A percentile compares a stretch with the other conserved stretches of the same genome.
phyloP scores from a whole-genome alignment of 2,888 invertebrate genomes.

The Malachius bipustulatus region DNA sequence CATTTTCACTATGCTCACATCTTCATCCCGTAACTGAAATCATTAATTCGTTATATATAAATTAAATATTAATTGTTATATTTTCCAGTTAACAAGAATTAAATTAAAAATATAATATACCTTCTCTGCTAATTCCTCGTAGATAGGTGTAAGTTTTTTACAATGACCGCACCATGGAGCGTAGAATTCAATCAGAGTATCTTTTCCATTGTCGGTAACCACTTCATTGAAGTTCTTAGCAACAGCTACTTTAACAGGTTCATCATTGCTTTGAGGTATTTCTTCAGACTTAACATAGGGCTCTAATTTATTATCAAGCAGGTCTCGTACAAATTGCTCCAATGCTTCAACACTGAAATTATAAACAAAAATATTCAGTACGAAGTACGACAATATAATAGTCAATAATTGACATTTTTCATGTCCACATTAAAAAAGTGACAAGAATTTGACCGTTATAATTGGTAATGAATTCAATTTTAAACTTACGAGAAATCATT shows the following conservation, averaged over 20 bases:
- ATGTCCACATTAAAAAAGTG: too few relatives aligned
- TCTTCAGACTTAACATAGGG: constrained; percentile 93
- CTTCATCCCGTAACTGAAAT: constrained; percentile 64
- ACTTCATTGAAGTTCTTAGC: constrained; percentile 95
- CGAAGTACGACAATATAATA: too few relatives aligned
- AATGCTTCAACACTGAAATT: constrained; percentile 64
- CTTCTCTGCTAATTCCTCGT: constrained; percentile 85
- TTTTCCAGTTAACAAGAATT: background rate
- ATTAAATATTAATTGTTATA: background rate
- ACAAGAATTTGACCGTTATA: too few relatives aligned
- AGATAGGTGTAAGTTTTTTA: constrained; percentile 88
- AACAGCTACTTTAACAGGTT: constrained; percentile 79
- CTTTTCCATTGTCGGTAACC: constrained; percentile 80
- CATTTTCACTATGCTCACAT: constrained; percentile 89
- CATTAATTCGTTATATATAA: background rate
- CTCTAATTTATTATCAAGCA: constrained; percentile 71
- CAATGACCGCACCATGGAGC: constrained; percentile 99
- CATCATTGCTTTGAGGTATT: constrained; percentile 73
- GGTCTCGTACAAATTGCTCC: constrained; percentile 70
- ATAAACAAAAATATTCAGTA: too few relatives aligned
- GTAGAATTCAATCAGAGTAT: constrained; percentile 95
- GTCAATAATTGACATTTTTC: constrained; percentile 3
- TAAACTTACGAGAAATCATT: constrained; percentile 75
- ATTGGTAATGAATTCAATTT: too few relatives aligned
- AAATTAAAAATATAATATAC: constrained; percentile 35